A percentile compares a stretch with the other conserved stretches of the same genome.
Evolutionary conservation across 2,888 invertebrate genomes (phyloP).

Genomic region (Caenorhabditis parvicauda): DNA sequence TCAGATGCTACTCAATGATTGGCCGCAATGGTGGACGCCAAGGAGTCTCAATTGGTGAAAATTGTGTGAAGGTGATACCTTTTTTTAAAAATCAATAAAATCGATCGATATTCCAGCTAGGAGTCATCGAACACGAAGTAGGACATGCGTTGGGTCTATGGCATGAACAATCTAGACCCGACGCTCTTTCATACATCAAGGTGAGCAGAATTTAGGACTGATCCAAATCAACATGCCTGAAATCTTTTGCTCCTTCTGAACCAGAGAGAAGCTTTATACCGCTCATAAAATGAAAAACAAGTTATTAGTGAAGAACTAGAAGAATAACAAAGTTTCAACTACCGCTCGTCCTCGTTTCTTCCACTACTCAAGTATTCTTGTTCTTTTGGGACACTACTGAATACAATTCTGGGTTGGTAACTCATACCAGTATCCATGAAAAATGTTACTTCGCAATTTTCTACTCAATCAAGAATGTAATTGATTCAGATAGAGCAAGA

Average conservation of each 20-base stretch:
- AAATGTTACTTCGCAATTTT: no score
- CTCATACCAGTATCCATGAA: background rate
- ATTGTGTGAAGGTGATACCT: slow-evolving; percentile 57
- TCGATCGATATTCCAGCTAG: slow-evolving; percentile 53
- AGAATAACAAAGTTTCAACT: no score
- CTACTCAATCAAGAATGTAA: background rate
- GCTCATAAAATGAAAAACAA: background rate
- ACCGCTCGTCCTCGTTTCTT: no score
- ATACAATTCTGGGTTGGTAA: no score
- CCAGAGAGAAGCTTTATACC: background rate
- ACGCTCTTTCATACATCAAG: slow-evolving; percentile 43
- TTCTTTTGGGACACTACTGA: no score
- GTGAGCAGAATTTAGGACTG: slow-evolving; percentile 7
- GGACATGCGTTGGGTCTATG: slow-evolving; percentile 60
- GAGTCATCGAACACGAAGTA: slow-evolving; percentile 61
- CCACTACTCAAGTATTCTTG: no score
- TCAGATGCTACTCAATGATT: slow-evolving; percentile 62
- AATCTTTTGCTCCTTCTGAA: no score
- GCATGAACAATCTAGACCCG: slow-evolving; percentile 62
- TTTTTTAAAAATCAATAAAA: background rate
- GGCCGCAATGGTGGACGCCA: slow-evolving; percentile 61
- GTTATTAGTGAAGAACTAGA: no score
- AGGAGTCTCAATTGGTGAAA: slow-evolving; percentile 60
- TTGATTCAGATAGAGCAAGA: slow-evolving; percentile 33
- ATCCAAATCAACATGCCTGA: no score